Evolutionary conservation across 23 tunicate species (phyloP).

Genomic region (Pegea sp.): DNA sequence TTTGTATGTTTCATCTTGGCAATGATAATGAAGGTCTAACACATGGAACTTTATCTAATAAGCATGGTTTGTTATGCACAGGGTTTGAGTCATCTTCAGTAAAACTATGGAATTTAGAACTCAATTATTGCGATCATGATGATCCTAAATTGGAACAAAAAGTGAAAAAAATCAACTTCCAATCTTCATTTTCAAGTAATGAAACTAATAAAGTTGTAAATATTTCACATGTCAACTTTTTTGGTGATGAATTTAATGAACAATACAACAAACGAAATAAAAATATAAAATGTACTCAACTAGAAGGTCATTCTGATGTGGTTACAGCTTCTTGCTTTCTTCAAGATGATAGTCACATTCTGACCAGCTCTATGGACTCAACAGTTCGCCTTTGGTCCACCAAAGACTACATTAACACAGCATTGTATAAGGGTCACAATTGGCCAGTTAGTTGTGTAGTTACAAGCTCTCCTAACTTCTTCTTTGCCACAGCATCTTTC

Average conservation of each 20-base stretch:
- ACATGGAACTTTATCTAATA: not conserved
- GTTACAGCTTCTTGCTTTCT: constrained; percentile 35
- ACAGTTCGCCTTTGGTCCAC: constrained; percentile 72
- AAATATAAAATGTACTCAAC: not conserved
- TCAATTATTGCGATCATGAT: not conserved
- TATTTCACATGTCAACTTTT: not conserved
- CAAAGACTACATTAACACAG: constrained; percentile 22
- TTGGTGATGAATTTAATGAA: not conserved
- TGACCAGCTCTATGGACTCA: constrained; percentile 59
- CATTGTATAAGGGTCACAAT: constrained; percentile 39
- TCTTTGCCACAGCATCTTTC: constrained; percentile 63
- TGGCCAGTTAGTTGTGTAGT: constrained; percentile 39
- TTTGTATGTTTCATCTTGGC: not conserved
- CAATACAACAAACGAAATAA: not conserved
- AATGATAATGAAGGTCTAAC: not conserved
- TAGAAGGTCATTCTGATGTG: constrained; percentile 50
- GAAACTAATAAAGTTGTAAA: too few species aligned
- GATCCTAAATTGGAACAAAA: not conserved
- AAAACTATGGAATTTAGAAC: not conserved
- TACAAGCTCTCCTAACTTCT: constrained; percentile 27
- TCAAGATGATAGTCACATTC: constrained; percentile 29
- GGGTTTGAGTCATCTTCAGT: not conserved
- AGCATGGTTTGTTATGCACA: not conserved
- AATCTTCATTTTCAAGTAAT: not conserved
- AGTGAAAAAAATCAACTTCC: not conserved